phyloP scores from a whole-genome alignment of 2,113 vertebrate species.

The Oceanites oceanicus region DNA sequence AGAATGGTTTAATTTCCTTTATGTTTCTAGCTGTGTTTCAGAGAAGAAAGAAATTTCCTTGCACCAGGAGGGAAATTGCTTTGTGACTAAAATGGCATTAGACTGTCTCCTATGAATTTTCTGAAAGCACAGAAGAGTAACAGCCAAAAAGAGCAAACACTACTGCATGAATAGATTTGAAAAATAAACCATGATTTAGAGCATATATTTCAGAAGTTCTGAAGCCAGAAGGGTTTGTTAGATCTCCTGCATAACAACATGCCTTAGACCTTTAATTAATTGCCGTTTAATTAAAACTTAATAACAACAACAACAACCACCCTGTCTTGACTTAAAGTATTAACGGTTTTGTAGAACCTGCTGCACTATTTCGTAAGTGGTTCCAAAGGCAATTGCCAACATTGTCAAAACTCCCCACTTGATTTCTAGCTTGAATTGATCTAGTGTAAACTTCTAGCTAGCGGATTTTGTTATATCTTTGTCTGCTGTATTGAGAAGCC shows the following conservation, averaged over 20 bases:
- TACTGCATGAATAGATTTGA: background rate
- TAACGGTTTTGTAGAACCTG: background rate
- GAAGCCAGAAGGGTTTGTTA: background rate
- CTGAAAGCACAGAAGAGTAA: background rate
- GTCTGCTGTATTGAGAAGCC: background rate
- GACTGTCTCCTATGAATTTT: background rate
- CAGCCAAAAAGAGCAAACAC: background rate
- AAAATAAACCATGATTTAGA: background rate
- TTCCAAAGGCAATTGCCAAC: background rate
- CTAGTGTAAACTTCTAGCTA: background rate
- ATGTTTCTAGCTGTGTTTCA: background rate
- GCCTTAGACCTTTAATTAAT: background rate
- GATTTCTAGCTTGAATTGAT: background rate
- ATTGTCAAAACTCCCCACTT: background rate
- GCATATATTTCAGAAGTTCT: background rate
- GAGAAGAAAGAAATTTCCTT: background rate
- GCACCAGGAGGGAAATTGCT: background rate
- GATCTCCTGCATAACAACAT: background rate
- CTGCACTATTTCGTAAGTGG: background rate
- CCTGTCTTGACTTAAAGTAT: background rate
- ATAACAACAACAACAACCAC: background rate
- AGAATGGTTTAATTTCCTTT: background rate
- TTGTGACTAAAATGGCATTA: background rate
- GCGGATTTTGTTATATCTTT: background rate
- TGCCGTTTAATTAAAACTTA: background rate